Conservation (phyloP, 2,113 vertebrate genomes). For the Gymnogyps californianus region DNA sequence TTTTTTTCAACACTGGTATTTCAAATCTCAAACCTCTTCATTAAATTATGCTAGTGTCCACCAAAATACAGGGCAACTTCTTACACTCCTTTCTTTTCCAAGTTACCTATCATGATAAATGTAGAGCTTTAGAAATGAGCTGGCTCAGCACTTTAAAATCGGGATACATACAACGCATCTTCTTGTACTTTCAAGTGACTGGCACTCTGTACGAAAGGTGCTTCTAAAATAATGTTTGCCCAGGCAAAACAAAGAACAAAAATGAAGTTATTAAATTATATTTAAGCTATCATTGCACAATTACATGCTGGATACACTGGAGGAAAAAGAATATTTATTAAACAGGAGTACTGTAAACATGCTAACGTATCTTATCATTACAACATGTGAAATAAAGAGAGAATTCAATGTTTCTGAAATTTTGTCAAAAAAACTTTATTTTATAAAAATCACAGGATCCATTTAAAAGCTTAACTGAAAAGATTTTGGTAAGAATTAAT, state of each 20-base stretch:
- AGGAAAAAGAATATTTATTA: not conserved
- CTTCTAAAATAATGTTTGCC: not conserved
- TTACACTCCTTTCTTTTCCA: not conserved
- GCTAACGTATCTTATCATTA: not conserved
- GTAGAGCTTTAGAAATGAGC: not conserved
- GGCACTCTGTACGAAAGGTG: not conserved
- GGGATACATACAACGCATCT: not conserved
- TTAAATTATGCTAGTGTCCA: not conserved
- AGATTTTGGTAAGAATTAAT: not conserved
- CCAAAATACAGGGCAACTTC: not conserved
- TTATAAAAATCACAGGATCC: not conserved
- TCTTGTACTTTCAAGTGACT: not conserved
- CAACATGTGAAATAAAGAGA: not conserved
- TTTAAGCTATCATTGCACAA: not conserved
- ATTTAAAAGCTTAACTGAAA: not conserved
- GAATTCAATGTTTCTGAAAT: not conserved
- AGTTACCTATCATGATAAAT: not conserved
- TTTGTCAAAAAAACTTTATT: not conserved
- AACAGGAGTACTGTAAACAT: not conserved
- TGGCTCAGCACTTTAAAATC: not conserved
- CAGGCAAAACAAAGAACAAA: not conserved
- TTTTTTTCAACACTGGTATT: not conserved
- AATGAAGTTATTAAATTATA: not conserved
- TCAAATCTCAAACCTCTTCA: not conserved
- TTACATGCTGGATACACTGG: fast-evolving